These are phyloP conservation scores for Pelecanoides urinatrix DNA, from an alignment of 2,113 vertebrate genomes.

Conservation along the genomic window DNA sequence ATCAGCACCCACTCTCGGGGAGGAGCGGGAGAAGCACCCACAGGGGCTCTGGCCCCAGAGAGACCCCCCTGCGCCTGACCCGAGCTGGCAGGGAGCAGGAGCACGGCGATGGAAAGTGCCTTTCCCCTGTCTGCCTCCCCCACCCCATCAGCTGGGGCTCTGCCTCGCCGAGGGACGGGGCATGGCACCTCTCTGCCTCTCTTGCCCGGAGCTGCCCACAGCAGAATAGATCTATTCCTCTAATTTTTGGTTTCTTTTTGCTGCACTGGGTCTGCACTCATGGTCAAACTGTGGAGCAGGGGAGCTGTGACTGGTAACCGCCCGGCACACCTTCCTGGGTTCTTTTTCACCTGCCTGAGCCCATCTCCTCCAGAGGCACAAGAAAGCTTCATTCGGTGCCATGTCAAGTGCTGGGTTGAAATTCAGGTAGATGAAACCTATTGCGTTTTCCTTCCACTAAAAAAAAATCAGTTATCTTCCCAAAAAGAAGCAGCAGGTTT, in stretches of 20 bases:
- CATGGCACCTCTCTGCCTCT: background rate
- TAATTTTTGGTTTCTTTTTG: background rate
- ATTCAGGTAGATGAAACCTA: background rate
- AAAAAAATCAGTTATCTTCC: background rate
- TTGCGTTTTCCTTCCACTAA: background rate
- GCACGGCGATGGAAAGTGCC: accelerated
- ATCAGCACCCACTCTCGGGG: background rate
- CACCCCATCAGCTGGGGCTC: background rate
- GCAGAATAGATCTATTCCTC: background rate
- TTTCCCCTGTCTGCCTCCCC: background rate
- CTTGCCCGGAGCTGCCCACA: background rate
- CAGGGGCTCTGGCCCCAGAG: background rate
- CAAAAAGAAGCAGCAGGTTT: background rate
- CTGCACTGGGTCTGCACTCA: background rate
- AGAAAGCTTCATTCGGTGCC: accelerated
- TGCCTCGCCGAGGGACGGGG: background rate
- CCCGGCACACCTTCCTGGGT: background rate
- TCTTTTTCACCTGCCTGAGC: background rate
- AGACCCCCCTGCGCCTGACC: background rate
- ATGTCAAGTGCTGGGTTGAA: background rate
- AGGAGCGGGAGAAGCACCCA: background rate
- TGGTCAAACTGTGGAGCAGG: background rate
- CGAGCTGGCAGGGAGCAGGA: background rate
- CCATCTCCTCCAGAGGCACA: background rate
- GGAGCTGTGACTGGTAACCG: background rate